Percentiles rank a stretch among this genome's conserved stretches.
These are phyloP conservation scores for Microcaecilia unicolor DNA, from an alignment of 2,797 vertebrate species.

Conservation along the genomic window DNA sequence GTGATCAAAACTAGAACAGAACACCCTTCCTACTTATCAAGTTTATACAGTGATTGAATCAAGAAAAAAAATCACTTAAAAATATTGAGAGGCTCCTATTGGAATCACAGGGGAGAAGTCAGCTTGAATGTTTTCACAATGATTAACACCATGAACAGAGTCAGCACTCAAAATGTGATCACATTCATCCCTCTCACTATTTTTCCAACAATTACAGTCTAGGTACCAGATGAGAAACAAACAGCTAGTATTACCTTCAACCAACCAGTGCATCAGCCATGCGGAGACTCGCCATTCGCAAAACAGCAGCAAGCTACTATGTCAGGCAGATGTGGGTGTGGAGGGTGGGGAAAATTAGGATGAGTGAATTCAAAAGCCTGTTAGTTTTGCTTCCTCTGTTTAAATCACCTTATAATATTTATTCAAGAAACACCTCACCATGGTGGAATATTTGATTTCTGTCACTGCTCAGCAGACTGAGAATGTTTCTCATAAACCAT, in stretches of 20 bases:
- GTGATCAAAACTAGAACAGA: too few species aligned
- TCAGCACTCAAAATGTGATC: too few species aligned
- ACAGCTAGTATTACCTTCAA: neutral
- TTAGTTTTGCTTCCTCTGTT: neutral
- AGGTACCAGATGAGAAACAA: neutral
- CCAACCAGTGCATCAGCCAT: neutral
- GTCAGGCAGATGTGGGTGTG: constrained; percentile 1
- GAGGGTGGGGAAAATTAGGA: neutral
- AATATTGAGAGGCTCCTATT: too few species aligned
- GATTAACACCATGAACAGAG: too few species aligned
- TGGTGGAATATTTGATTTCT: constrained; percentile 2
- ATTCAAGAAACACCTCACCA: neutral
- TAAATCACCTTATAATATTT: neutral
- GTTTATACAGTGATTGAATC: too few species aligned
- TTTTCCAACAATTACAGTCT: too few species aligned
- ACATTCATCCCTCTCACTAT: too few species aligned
- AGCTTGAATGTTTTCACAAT: too few species aligned
- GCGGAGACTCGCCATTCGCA: neutral
- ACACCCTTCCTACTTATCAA: too few species aligned
- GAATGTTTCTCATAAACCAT: neutral
- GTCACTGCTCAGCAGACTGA: neutral
- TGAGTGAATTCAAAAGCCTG: neutral
- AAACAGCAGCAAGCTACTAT: neutral
- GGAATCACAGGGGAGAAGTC: too few species aligned
- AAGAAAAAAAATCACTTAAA: too few species aligned